Evolutionary conservation across 2,797 vertebrate genomes (phyloP), one percentile per base, ranked within the genome.

Genomic region (Tadarida brasiliensis): DNA sequence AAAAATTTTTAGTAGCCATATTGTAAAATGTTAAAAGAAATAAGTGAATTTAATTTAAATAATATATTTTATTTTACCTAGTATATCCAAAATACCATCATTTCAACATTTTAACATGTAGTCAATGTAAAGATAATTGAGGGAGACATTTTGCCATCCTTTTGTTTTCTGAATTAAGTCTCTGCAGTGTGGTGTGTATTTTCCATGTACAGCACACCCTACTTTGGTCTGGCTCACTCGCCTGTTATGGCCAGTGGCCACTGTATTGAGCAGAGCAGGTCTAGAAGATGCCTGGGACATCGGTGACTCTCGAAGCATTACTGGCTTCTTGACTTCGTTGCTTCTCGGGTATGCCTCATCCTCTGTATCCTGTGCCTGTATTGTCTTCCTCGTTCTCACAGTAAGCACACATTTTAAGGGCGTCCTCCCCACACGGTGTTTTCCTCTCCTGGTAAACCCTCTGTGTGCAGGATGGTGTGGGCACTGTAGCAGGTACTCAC

Each of bases 381-480:
- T 5, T 80, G 78, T 95, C 65, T 77, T 39, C 49, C 16, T 16
- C 73, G 19, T 7, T 87, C 65, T 49, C 61, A 39, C 5, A 85
- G 51, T 28, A 70, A 91, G 30, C 33, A 80, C 77, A 8, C 5
- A 54, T 33, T 57, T 65, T 88, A 49, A 77, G 22, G 61, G 1
- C 4, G 77, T 22, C 4, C 2, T 76, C 9, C 26, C 19, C 4
- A 22, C 4, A 19, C 19, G 10, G 10, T 30, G 1, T 35, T 84
- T 84, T 76, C 73, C 44, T 74, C 81, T 96, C 56, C 17, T 78
- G 91, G 0, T 54, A 81, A 93, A 73, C 24, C 70, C 71, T 57
- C 35, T 81, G 54, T 26, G 51, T 81, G n/a, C 28, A 35, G 16
- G 39, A 35, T 82, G 56, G 30, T 70, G 1, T 59, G 47, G 15